Base-by-base conservation (phyloP, 1,140 invertebrate genomes). In the Drosophila saltans region DNA sequence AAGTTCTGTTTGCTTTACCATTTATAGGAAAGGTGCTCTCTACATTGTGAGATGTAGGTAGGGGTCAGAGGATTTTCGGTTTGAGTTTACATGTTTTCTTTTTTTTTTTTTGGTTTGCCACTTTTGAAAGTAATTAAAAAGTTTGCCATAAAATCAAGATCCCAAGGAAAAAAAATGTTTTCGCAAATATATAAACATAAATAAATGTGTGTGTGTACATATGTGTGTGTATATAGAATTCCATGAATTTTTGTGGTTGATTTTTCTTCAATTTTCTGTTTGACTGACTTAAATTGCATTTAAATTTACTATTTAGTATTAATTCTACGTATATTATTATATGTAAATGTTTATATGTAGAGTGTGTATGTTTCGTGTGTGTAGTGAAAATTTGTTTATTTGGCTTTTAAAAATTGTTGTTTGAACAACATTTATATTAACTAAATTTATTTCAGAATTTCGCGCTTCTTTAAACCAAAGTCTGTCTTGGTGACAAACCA, bases 371-470 rank as follows among this genome's bases (percentile, higher is more conserved):
- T 71, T 57, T 52, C 16, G 45, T 69, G 65, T 69, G 58, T 45
- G 33, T 36, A 36, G 3, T 36, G 33, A 48, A 8, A 8, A 16
- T 61, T 65, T 71, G 67, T 63, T 52, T 73, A 33, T 45, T 72
- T 69, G 39, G 69, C 69, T 66, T 73, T 86, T 6, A 89, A 83
- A 83, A 89, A 68, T 40, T 78, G 72, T 77, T 57, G 55, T 72
- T 66, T 45, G 60, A 62, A 69, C 80, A 72, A 86, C 83, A 80
- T 73, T 24, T 83, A 10, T 5, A 36, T 80, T 63, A 88, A 86
- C 73, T 86, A 86, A 86, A 83, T 83, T 83, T 88, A 86, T 80
- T 88, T 88, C 83, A 88, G 83, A 88, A 88, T 88, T 89, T 88
- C 71, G 80, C 83, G 83, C 83, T 88, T 88, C 58, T 43, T 65